A percentile compares a stretch with the other conserved stretches of the same genome.
Evolutionary conservation across 1,140 invertebrate species (phyloP).

Genomic region (Euwallacea similis): DNA sequence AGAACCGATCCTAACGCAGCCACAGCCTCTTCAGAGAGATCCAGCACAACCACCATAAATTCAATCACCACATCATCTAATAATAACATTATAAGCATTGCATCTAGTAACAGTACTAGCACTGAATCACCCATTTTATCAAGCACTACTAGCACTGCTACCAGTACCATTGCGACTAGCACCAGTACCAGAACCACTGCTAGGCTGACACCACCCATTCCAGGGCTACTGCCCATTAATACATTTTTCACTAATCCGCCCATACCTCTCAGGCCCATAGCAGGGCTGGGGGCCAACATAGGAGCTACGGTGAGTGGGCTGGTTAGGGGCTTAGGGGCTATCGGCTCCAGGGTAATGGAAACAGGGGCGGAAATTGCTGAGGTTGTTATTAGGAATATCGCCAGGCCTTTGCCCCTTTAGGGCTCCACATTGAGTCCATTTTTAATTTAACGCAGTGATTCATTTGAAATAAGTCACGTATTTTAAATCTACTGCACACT

Average conservation of each 20-base stretch:
- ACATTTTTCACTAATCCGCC: constrained; percentile 38
- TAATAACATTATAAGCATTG: neutral
- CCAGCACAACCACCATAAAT: neutral
- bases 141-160: constrained; percentile 18
- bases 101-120: constrained; percentile 15
- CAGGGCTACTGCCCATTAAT: constrained; percentile 20
- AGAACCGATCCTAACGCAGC: too few species aligned
- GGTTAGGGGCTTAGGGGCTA: constrained; percentile 41
- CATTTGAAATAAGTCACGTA: too few species aligned
- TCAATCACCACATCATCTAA: constrained; percentile 20
- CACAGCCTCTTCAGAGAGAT: too few species aligned
- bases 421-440: too few species aligned
- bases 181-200: constrained; percentile 16
- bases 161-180: constrained; percentile 14
- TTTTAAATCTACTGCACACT: too few species aligned
- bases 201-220: constrained; percentile 13
- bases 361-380: constrained; percentile 49
- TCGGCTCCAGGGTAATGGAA: constrained; percentile 46
- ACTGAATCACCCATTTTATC: constrained; percentile 4
- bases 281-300: constrained; percentile 41
- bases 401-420: constrained; percentile 20
- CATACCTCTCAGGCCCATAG: constrained; percentile 31
- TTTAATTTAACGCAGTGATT: too few species aligned
- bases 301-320: constrained; percentile 40
- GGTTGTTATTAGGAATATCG: constrained; percentile 42